Conservation (phyloP, 2,113 vertebrate species). For the Laticauda laticaudata region DNA sequence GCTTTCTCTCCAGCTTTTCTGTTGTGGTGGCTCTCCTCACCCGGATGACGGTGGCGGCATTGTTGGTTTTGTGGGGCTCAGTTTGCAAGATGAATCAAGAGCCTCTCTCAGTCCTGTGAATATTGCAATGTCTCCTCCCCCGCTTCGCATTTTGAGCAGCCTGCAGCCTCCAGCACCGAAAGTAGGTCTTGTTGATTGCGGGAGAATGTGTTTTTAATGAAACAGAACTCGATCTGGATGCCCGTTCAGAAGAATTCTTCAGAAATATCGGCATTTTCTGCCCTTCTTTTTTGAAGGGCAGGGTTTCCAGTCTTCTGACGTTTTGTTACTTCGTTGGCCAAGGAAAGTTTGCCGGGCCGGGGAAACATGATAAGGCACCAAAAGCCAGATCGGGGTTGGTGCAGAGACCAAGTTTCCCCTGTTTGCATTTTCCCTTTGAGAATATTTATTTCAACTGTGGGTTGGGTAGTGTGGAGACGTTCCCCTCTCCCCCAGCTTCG, state of each 20-base stretch:
- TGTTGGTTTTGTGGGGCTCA: neutral
- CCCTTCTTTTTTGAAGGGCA: neutral
- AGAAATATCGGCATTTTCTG: neutral
- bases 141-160: neutral
- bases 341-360: neutral
- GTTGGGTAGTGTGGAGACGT: neutral
- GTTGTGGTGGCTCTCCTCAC: neutral
- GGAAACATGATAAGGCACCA: no score
- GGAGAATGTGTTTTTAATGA: neutral
- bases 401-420: neutral
- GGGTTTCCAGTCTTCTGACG: neutral
- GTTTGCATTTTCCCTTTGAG: neutral
- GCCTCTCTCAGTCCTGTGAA: neutral
- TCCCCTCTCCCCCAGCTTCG: neutral
- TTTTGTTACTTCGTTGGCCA: neutral
- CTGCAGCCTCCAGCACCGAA: neutral
- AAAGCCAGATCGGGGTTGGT: neutral
- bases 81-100: neutral
- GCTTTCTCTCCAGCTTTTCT: neutral
- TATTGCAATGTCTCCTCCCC: neutral
- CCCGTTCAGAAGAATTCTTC: neutral
- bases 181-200: neutral
- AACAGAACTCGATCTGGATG: neutral
- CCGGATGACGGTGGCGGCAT: fast-evolving
- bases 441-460: neutral